A percentile compares a stretch with the other conserved stretches of the same genome.
phyloP scores from a whole-genome alignment of 2,888 invertebrate genomes.

The Palloptera scutellata region DNA sequence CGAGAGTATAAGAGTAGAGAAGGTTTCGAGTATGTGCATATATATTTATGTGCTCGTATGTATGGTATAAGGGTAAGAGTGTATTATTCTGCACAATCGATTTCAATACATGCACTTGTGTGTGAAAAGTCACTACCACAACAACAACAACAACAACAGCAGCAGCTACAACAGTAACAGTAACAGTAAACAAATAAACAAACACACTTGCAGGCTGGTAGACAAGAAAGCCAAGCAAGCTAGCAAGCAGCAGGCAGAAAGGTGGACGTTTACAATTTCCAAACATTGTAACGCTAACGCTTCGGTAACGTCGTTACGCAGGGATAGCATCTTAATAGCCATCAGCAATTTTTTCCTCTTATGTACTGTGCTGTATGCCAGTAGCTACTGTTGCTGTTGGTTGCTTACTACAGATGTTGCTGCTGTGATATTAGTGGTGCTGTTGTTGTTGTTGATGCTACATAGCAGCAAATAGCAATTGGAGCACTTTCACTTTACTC shows the following conservation, averaged over 20 bases:
- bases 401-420: background rate
- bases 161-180: background rate
- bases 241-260: constrained; percentile 14
- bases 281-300: constrained; percentile 21
- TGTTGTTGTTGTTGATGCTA: background rate
- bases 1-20: no score
- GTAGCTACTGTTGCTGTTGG: no score
- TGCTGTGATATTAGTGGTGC: background rate
- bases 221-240: background rate
- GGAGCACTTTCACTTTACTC: constrained; percentile 61
- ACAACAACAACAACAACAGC: constrained; percentile 12
- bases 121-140: background rate
- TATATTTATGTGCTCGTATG: no score
- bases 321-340: constrained; percentile 31
- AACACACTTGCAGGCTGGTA: constrained; percentile 34
- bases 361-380: no score
- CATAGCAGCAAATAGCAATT: constrained; percentile 46
- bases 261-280: constrained; percentile 13
- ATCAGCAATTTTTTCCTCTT: background rate
- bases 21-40: no score
- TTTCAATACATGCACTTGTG: no score
- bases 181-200: constrained; percentile 31
- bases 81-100: no score
- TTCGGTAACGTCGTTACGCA: constrained; percentile 30
- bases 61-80: no score